Evolutionary conservation across 2,113 vertebrate species (phyloP).

Genomic region (Marmota monax): DNA sequence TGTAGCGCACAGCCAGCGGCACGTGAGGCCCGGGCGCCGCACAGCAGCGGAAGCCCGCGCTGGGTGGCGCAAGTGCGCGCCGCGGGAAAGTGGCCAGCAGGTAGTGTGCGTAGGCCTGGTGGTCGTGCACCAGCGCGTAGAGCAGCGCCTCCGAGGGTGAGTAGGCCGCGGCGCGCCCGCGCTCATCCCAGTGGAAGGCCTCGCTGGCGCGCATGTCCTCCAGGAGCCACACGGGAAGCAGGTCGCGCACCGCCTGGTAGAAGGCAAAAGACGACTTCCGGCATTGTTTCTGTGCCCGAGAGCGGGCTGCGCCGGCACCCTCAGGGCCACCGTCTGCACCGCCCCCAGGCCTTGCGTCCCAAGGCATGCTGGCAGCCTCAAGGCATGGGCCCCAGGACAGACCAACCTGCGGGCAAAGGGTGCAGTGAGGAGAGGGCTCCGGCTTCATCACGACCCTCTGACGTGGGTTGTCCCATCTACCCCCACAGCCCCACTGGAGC

Average conservation of each 20-base stretch:
- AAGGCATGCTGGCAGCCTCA: constrained; percentile 87
- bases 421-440: not conserved
- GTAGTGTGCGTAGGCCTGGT: constrained; percentile 93
- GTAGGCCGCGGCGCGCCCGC: constrained; percentile 92
- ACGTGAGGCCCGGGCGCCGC: constrained; percentile 90
- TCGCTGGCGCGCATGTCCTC: constrained; percentile 97
- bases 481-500: not conserved
- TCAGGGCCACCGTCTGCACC: constrained; percentile 84
- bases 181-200: constrained; percentile 96
- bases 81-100: constrained; percentile 91
- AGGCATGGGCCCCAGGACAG: not conserved
- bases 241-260: constrained; percentile 95
- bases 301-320: constrained; percentile 87
- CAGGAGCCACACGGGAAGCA: constrained; percentile 94
- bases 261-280: constrained; percentile 95
- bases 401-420: not conserved
- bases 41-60: constrained; percentile 93
- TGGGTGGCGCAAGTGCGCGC: constrained; percentile 89
- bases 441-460: not conserved
- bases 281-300: constrained; percentile 91
- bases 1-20: constrained; percentile 94
- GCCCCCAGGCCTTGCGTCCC: constrained; percentile 84
- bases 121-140: constrained; percentile 96
- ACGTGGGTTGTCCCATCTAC: not conserved
- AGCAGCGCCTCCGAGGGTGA: constrained; percentile 95